Percentiles rank a stretch among this genome's conserved stretches.
Conservation (phyloP, 2,888 invertebrate species). For the Stenichneumon culpator region DNA sequence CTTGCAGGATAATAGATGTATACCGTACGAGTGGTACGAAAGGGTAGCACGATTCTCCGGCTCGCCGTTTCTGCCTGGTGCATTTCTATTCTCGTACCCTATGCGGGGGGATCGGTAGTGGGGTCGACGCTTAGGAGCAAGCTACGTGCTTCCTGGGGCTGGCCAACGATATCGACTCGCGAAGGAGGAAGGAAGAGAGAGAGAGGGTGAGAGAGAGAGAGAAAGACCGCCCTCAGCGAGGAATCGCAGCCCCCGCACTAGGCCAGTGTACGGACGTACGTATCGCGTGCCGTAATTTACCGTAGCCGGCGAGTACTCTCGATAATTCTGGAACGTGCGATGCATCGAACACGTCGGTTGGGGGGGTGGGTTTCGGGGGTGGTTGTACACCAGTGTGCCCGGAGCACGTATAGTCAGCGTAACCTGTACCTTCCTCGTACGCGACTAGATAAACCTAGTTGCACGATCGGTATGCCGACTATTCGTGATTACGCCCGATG, state of each 20-base stretch:
- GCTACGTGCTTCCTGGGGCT: slow-evolving; percentile 59
- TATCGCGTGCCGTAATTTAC: slow-evolving; percentile 78
- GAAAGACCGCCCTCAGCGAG: slow-evolving; percentile 47
- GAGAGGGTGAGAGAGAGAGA: not conserved
- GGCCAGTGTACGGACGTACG: slow-evolving; percentile 65
- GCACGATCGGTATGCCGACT: slow-evolving; percentile 76
- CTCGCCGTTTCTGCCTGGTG: slow-evolving; percentile 41
- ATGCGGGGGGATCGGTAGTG: slow-evolving; percentile 13
- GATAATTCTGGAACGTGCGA: slow-evolving; percentile 82
- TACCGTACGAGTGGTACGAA: slow-evolving; percentile 50
- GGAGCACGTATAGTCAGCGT: slow-evolving; percentile 49
- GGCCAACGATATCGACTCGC: slow-evolving; percentile 66
- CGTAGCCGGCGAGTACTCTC: slow-evolving; percentile 81
- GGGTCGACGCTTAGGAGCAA: slow-evolving; percentile 55
- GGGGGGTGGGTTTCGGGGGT: not conserved
- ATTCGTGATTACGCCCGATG: slow-evolving; percentile 75
- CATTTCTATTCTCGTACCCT: slow-evolving; percentile 63
- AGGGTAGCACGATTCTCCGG: slow-evolving; percentile 46
- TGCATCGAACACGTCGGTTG: slow-evolving; percentile 78
- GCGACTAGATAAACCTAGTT: slow-evolving; percentile 80
- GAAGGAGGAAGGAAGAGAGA: not conserved
- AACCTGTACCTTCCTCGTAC: slow-evolving; percentile 74
- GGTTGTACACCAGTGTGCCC: slow-evolving; percentile 21
- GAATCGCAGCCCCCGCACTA: slow-evolving; percentile 61
- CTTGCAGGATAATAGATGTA: slow-evolving; percentile 49